These are phyloP conservation scores for Cyclargus thomasi DNA, from an alignment of 1,140 invertebrate genomes.

Conservation along the genomic window DNA sequence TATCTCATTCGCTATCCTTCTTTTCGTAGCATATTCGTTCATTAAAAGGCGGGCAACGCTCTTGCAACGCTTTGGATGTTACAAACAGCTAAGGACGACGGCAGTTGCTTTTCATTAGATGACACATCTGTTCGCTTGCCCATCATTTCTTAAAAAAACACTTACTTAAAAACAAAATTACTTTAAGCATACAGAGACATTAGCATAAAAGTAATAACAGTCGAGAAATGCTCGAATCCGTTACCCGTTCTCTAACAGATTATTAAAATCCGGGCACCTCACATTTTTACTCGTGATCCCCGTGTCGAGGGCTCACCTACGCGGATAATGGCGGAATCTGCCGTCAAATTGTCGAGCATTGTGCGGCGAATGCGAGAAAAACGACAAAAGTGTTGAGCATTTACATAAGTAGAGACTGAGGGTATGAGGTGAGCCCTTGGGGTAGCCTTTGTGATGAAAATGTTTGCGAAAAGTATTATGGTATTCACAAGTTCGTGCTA, in stretches of 20 bases:
- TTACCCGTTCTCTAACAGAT: slow-evolving; percentile 4
- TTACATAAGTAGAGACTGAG: slow-evolving; percentile 73
- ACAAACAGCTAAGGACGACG: no score
- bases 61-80: no score
- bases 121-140: no score
- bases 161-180: no score
- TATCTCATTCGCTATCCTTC: no score
- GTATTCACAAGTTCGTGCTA: background rate
- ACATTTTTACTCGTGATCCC: slow-evolving; percentile 50
- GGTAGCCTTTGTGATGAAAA: slow-evolving; percentile 65
- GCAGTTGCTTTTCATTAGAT: no score
- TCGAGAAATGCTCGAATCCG: background rate
- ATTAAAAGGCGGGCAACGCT: no score
- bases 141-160: no score
- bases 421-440: slow-evolving; percentile 64
- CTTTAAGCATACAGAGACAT: no score
- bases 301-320: slow-evolving; percentile 48
- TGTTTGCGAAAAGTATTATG: slow-evolving; percentile 50
- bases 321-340: slow-evolving; percentile 57
- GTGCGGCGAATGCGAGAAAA: slow-evolving; percentile 69
- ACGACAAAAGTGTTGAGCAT: slow-evolving; percentile 66
- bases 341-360: slow-evolving; percentile 70
- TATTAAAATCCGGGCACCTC: slow-evolving; percentile 37
- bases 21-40: no score
- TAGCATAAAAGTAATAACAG: background rate